Conservation (phyloP, 2,797 vertebrate species). For the Salmo trutta region DNA sequence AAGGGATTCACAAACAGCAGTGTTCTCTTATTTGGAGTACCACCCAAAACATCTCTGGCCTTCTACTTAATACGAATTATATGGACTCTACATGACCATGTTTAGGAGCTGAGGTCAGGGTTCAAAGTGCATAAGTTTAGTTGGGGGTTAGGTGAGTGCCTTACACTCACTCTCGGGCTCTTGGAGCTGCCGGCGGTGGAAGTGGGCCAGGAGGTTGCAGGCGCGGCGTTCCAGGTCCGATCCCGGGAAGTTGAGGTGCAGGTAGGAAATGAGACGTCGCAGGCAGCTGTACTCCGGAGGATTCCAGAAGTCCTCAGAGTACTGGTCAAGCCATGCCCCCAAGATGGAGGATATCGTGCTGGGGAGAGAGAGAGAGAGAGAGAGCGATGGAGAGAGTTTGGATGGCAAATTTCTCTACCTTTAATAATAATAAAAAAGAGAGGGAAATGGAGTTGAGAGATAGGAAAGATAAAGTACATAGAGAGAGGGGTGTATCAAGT, state of each 20-base stretch:
- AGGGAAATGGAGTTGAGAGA: too few species aligned
- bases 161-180: conserved; percentile 74
- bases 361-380: too few species aligned
- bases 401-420: not conserved
- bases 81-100: not conserved
- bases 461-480: too few species aligned
- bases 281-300: conserved; percentile 83
- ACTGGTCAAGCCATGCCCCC: conserved; percentile 88
- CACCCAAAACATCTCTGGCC: not conserved
- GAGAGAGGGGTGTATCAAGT: too few species aligned
- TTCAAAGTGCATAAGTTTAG: not conserved
- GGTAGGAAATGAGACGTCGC: conserved; percentile 82
- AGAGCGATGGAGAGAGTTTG: not conserved
- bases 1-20: too few species aligned
- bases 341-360: conserved; percentile 88
- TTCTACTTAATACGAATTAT: not conserved
- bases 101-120: too few species aligned
- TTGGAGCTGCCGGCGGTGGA: conserved; percentile 75
- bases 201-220: conserved; percentile 82
- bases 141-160: not conserved
- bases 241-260: conserved; percentile 83
- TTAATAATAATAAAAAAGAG: too few species aligned
- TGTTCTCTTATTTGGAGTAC: not conserved
- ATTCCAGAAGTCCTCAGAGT: conserved; percentile 86
- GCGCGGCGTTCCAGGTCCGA: conserved; percentile 85